Evolutionary conservation across 1,140 invertebrate genomes (phyloP).

Genomic region (Orchesella cincta): DNA sequence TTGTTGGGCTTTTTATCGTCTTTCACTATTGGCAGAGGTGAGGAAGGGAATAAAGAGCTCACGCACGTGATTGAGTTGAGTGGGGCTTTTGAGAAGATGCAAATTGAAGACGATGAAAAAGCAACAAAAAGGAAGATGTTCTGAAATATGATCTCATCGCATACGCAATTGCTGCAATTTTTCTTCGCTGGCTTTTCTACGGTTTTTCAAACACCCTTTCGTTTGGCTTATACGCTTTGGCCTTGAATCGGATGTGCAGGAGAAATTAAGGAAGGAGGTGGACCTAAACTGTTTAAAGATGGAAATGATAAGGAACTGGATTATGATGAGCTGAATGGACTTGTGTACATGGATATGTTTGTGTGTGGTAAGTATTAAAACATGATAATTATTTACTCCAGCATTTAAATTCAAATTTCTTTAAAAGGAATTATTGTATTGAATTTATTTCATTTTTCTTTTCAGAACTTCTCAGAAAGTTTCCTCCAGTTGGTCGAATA

Average conservation of each 20-base stretch:
- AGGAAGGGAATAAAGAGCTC: neutral
- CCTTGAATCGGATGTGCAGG: neutral
- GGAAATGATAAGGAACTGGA: neutral
- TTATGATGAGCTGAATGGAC: neutral
- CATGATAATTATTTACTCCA: neutral
- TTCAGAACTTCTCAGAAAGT: constrained; percentile 30
- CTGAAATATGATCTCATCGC: too few species aligned
- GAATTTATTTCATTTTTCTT: too few species aligned
- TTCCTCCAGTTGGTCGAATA: neutral
- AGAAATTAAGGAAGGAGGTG: neutral
- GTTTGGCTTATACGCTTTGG: neutral
- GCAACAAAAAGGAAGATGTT: neutral
- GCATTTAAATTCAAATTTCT: neutral
- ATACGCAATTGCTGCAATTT: neutral
- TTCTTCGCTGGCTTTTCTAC: constrained; percentile 76
- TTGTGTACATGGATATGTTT: constrained; percentile 4
- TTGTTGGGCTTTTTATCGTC: too few species aligned
- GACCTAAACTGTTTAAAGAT: neutral
- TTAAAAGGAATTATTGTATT: constrained; percentile 1
- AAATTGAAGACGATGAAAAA: neutral
- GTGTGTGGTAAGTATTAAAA: neutral
- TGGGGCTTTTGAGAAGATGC: neutral
- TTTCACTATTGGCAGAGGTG: neutral
- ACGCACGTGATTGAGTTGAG: neutral
- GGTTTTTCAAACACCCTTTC: constrained; percentile 52